phyloP scores from a whole-genome alignment of 2,797 vertebrate species.

The Cichlasoma orientale region DNA sequence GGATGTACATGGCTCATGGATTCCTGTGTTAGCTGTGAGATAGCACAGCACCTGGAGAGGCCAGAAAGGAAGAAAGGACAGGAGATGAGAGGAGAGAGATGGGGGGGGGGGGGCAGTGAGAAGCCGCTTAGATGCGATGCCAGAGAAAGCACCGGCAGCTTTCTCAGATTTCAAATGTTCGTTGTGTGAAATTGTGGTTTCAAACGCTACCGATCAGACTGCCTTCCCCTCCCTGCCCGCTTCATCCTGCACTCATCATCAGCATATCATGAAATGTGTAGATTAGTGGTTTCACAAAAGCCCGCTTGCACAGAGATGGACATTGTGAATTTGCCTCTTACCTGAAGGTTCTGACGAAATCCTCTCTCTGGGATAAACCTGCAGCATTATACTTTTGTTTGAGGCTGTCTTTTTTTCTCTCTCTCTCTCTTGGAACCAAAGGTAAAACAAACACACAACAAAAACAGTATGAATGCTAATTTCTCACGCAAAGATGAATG shows the following conservation, averaged over 20 bases:
- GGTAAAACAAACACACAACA: slow-evolving; percentile 16
- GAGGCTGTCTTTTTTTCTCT: background rate
- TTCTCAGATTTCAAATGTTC: slow-evolving; percentile 71
- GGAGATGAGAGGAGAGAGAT: slow-evolving; percentile 47
- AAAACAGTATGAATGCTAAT: background rate
- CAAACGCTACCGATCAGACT: slow-evolving; percentile 49
- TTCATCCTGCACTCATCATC: slow-evolving; percentile 53
- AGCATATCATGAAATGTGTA: slow-evolving; percentile 59
- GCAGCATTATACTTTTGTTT: slow-evolving; percentile 24
- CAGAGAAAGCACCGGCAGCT: slow-evolving; percentile 50
- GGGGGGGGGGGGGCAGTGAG: slow-evolving; percentile 23
- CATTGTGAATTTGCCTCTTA: slow-evolving; percentile 24
- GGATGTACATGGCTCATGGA: slow-evolving; percentile 69
- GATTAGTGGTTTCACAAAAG: slow-evolving; percentile 48
- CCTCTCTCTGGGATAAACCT: slow-evolving; percentile 8
- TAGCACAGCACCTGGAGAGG: slow-evolving; percentile 75
- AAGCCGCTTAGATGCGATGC: slow-evolving; percentile 72
- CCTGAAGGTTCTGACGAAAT: slow-evolving; percentile 30
- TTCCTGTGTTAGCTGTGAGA: slow-evolving; percentile 72
- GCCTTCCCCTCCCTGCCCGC: slow-evolving; percentile 3
- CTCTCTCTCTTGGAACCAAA: slow-evolving; percentile 16
- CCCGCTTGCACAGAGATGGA: slow-evolving; percentile 11
- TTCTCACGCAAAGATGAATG: slow-evolving; percentile 32
- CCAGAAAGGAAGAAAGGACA: slow-evolving; percentile 69
- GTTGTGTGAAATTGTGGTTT: slow-evolving; percentile 65